Base-by-base conservation (phyloP, 2,797 vertebrate species). In the Molothrus ater region DNA sequence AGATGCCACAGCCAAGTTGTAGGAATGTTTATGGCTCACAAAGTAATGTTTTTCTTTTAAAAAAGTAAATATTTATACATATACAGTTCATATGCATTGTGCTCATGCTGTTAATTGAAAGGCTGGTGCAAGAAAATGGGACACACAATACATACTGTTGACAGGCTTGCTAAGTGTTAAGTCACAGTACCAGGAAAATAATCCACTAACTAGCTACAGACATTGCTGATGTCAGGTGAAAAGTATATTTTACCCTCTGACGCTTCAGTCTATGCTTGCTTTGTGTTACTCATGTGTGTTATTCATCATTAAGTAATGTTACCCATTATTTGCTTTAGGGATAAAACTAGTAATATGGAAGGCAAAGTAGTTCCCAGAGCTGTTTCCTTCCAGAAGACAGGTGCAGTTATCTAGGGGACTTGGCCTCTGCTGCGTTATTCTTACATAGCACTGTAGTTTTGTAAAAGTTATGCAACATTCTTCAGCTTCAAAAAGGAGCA, bases 171-270 rank as follows among this genome's bases (percentile, higher is more conserved):
- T 48, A 65, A 93, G 65, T 85, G 42, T 75, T 72, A 86, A 81
- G 61, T 90, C 81, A 68, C 47, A 45, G 66, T 26, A 85, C 53
- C 69, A 88, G 75, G 60, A 68, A 80, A 75, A 75, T 50, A 71
- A 82, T 78, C 72, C 57, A 3, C 19, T 20, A 47, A 71, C 72
- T 71, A 48, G 72, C 56, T 78, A 10, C 57, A 78, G 75, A 75
- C 66, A 21, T 51, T 86, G 95, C 92, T 96, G 91, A 88, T 91
- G 91, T 90, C 81, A 87, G 79, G 59, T 4, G 1, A 78, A 92
- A 90, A 80, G 80, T 71, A 7, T 83, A 83, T 96, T 96, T 93
- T 94, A 70, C 75, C 54, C 66, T 86, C 92, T 96, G 89, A 93
- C 1, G 1, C 69, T 59, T 21, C 54, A n/a, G 88, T 61, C 60